Evolutionary conservation across 1,140 invertebrate species (phyloP).

Genomic region (Pogonus chalceus): DNA sequence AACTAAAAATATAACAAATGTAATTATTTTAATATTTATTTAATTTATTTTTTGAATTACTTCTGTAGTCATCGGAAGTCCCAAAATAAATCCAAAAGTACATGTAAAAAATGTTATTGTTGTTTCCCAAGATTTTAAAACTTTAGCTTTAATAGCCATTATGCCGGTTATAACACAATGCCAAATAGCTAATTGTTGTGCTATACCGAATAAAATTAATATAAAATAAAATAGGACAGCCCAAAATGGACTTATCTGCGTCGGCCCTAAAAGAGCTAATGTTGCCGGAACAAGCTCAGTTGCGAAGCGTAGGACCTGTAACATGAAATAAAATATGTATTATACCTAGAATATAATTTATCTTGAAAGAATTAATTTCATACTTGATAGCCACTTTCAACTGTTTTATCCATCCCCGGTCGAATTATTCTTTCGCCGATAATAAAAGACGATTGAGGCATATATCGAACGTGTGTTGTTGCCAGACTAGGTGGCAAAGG

Average conservation of each 20-base stretch:
- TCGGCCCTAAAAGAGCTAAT: slow-evolving; percentile 56
- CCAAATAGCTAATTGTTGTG: slow-evolving; percentile 58
- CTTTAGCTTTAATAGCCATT: slow-evolving; percentile 61
- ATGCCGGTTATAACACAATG: slow-evolving; percentile 73
- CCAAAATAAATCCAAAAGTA: slow-evolving; percentile 70
- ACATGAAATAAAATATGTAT: not conserved
- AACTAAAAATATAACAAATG: slow-evolving; percentile 39
- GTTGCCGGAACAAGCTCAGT: slow-evolving; percentile 80
- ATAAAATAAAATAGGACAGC: slow-evolving; percentile 77
- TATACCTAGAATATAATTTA: not conserved
- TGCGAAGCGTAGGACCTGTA: slow-evolving; percentile 62
- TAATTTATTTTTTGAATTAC: slow-evolving; percentile 41
- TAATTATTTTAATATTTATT: slow-evolving; percentile 5
- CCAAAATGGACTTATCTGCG: slow-evolving; percentile 72
- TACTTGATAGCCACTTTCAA: slow-evolving; percentile 65
- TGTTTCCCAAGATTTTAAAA: slow-evolving; percentile 66
- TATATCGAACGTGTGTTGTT: slow-evolving; percentile 49
- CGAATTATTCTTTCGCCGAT: slow-evolving; percentile 56
- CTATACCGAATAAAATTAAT: slow-evolving; percentile 75
- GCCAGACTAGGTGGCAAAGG: slow-evolving; percentile 36
- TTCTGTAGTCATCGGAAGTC: slow-evolving; percentile 80
- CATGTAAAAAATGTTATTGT: slow-evolving; percentile 81
- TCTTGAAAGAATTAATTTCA: not conserved
- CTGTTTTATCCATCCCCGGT: slow-evolving; percentile 40
- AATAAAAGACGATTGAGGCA: slow-evolving; percentile 58